Base-by-base conservation (phyloP, 92 coral and sea anemone genomes). In the Siderastrea siderea region DNA sequence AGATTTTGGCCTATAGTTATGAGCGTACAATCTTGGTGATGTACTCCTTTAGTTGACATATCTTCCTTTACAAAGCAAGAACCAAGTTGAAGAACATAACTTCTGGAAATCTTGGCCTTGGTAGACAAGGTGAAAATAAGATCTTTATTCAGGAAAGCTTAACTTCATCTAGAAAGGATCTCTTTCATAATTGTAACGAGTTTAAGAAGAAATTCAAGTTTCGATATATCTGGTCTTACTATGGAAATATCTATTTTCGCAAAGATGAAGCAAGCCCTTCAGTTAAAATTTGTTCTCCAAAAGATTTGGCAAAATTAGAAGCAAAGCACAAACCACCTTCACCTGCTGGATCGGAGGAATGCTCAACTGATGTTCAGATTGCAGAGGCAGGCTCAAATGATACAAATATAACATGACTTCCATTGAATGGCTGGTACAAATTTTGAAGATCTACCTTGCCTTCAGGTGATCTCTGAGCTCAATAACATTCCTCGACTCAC, bases 81-180 rank as follows among this genome's bases (percentile, higher is more conserved):
- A 26, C 38, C 38, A 26, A 26, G 71, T 47, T 84, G 57, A 74
- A 75, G 62, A 84, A 75, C 75, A 49, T 61, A 74, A 84, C 81
- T 61, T 48, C 66, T 74, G 70, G 75, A 45, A 64, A 75, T 64
- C 52, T 84, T 71, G 88, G 82, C 68, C 79, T 74, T 63, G 79
- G 71, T n/a, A 50, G 88, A 62, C 47, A 68, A 68, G 79, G 50
- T 64, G 70, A 75, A 26, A 26, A 26, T 26, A 26, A 26, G 38
- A 26, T 26, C 38, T 26, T 26, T 26, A 26, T 26, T 26, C 1
- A 73, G 38, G 38, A 78, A 71, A 87, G 85, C 19, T 55, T 79
- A 50, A 87, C 90, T 78, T 38, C 79, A 66, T 44, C 71, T 13
- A 78, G 77, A 86, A 86, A 45, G 64, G 65, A 86, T 8, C 90